Percentiles rank a stretch among this genome's conserved stretches.
Evolutionary conservation across 2,113 vertebrate species (phyloP).

Genomic region (Dryoscopus gambensis): DNA sequence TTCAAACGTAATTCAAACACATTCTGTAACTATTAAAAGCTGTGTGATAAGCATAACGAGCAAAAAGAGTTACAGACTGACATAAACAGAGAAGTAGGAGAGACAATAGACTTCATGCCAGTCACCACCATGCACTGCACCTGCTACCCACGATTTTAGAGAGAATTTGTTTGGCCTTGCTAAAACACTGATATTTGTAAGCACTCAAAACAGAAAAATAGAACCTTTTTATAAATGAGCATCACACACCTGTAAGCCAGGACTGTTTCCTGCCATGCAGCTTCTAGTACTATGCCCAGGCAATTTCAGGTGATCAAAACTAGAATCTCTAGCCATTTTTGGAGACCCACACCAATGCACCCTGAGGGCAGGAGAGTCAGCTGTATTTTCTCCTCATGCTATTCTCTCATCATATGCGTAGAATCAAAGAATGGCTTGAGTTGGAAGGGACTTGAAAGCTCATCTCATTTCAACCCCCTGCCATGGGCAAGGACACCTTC

Average conservation of each 20-base stretch:
- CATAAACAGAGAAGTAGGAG: slow-evolving; percentile 51
- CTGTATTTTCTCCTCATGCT: background rate
- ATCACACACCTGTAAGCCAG: background rate
- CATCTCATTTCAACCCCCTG: background rate
- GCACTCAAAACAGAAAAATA: background rate
- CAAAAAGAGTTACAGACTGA: slow-evolving; percentile 59
- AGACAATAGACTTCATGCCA: slow-evolving; percentile 61
- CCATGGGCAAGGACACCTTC: background rate
- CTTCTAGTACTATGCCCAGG: background rate
- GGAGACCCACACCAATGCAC: background rate
- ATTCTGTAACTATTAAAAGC: slow-evolving; percentile 67
- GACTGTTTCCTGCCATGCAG: background rate
- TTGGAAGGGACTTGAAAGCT: background rate
- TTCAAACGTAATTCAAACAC: slow-evolving; percentile 57
- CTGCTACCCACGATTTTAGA: slow-evolving; percentile 43
- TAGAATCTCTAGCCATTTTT: background rate
- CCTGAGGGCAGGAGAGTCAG: background rate
- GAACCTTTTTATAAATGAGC: background rate
- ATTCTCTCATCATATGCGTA: background rate
- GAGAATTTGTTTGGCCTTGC: slow-evolving; percentile 31
- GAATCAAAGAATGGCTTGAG: background rate
- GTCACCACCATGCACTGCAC: slow-evolving; percentile 48
- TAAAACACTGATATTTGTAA: background rate
- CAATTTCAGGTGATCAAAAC: background rate
- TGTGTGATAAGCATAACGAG: slow-evolving; percentile 55